Percentiles rank a stretch among this genome's conserved stretches.
Conservation (phyloP, 1,140 invertebrate genomes). For the Tigriopus japonicus region DNA sequence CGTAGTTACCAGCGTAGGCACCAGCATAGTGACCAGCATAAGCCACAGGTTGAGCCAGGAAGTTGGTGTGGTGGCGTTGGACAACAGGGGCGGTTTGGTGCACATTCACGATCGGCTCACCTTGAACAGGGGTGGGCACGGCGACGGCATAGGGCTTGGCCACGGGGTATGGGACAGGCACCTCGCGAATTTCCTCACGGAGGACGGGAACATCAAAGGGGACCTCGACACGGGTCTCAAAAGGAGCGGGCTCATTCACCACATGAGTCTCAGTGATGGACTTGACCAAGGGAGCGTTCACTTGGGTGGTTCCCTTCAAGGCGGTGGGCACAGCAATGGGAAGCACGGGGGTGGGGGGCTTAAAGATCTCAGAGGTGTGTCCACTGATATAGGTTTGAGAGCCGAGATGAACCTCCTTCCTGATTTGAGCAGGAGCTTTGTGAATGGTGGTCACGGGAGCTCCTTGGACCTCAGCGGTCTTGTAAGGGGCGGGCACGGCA, state of each 20-base stretch:
- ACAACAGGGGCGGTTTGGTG: background rate
- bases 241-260: conserved; percentile 10
- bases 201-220: conserved; percentile 5
- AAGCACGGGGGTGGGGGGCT: conserved; percentile 6
- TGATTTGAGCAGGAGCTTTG: background rate
- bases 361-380: background rate
- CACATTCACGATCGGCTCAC: conserved; percentile 6
- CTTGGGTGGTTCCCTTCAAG: background rate
- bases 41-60: background rate
- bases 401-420: conserved; percentile 8
- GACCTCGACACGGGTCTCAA: conserved; percentile 5
- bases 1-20: background rate
- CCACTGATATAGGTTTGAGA: background rate
- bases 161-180: background rate
- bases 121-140: background rate
- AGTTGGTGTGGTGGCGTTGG: background rate
- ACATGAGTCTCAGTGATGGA: background rate
- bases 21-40: background rate
- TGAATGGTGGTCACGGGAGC: background rate
- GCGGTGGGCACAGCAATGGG: conserved; percentile 6
- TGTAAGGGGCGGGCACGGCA: conserved; percentile 4
- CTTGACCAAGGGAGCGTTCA: conserved; percentile 6
- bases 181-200: background rate
- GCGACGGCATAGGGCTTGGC: conserved; percentile 1
- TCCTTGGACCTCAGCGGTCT: background rate